Percentiles rank a stretch among this genome's conserved stretches.
phyloP scores from a whole-genome alignment of 1,140 invertebrate genomes.

The Danaus melanippus region DNA sequence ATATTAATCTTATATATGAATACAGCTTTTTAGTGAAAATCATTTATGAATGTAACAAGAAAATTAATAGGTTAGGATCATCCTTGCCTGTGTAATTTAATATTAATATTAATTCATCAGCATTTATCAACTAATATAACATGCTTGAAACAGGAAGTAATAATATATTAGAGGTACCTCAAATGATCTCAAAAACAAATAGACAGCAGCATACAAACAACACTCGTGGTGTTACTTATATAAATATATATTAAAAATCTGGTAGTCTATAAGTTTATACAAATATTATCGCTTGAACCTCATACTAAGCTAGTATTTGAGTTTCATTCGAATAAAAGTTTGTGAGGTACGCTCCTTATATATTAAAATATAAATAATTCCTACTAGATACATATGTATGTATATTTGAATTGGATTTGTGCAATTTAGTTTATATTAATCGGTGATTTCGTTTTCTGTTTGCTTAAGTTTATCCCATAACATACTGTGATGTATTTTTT shows the following conservation, averaged over 20 bases:
- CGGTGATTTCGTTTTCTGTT: slow-evolving; percentile 15
- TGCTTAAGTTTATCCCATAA: background rate
- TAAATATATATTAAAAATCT: no score
- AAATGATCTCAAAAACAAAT: slow-evolving; percentile 35
- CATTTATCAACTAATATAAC: no score
- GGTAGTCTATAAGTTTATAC: no score
- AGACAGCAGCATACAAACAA: background rate
- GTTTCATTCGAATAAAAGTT: background rate
- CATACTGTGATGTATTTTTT: background rate
- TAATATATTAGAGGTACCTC: slow-evolving; percentile 31
- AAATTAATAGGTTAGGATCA: no score
- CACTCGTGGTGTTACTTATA: no score
- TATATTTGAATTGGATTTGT: slow-evolving; percentile 39
- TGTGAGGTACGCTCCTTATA: slow-evolving; percentile 25
- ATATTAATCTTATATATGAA: no score
- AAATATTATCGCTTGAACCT: no score
- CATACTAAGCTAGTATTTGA: no score
- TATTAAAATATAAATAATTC: slow-evolving; percentile 16
- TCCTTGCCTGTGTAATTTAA: no score
- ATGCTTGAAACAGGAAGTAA: background rate
- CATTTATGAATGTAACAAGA: no score
- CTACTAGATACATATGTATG: slow-evolving; percentile 28
- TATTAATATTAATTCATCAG: no score
- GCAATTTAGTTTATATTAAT: slow-evolving; percentile 31
- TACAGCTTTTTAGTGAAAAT: no score